phyloP scores from a whole-genome alignment of 2,113 vertebrate species.

The Dicrurus megarhynchus region DNA sequence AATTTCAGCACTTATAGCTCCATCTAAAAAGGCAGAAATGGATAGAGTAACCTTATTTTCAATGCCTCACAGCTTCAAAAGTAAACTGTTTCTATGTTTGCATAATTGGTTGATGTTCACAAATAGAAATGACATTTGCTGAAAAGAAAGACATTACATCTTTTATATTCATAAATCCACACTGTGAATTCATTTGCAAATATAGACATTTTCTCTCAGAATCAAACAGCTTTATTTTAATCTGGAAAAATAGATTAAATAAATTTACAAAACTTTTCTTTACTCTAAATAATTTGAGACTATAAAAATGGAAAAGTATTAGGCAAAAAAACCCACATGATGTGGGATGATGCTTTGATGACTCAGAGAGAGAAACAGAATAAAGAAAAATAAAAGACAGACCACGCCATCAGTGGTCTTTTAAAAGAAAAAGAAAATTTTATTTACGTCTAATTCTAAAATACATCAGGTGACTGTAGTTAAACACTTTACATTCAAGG shows the following conservation, averaged over 20 bases:
- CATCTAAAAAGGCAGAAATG: background rate
- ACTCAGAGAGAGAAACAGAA: background rate
- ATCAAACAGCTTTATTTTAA: background rate
- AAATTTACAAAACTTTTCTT: background rate
- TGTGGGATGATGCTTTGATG: background rate
- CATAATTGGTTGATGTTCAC: conserved; percentile 1
- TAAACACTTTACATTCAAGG: background rate
- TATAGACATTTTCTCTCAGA: background rate
- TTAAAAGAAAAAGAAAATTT: background rate
- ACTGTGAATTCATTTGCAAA: background rate
- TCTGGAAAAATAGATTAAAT: background rate
- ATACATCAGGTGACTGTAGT: background rate
- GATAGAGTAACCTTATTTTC: background rate
- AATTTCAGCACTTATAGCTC: background rate
- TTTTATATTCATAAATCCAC: background rate
- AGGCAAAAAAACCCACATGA: background rate
- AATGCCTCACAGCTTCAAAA: conserved; percentile 1
- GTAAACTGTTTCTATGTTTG: background rate
- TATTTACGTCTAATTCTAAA: background rate
- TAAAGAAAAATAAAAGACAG: background rate
- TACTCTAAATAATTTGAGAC: background rate
- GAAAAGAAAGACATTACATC: background rate
- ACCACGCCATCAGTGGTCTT: background rate
- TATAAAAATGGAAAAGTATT: background rate
- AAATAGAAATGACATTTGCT: background rate